A percentile compares a stretch with the other conserved stretches of the same genome.
These are phyloP conservation scores for Limenitis camilla DNA, from an alignment of 2,888 invertebrate species.

Conservation along the genomic window DNA sequence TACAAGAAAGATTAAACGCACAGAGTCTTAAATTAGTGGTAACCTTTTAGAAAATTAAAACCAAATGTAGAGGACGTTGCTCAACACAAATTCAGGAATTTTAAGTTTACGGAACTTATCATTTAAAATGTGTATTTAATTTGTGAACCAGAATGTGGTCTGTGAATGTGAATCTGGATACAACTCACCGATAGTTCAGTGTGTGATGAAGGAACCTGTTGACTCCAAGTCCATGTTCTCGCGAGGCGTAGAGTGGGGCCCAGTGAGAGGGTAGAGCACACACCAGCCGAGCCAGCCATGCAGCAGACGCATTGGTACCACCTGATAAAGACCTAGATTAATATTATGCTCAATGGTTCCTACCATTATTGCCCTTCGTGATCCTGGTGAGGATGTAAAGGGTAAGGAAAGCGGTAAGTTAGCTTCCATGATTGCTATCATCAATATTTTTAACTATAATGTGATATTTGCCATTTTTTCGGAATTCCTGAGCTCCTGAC, in stretches of 20 bases:
- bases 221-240: slow-evolving; percentile 89
- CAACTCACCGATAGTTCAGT: slow-evolving; percentile 76
- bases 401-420: neutral
- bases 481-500: too few relatives aligned
- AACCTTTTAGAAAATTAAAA: too few relatives aligned
- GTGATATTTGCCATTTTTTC: too few relatives aligned
- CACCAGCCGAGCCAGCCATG: slow-evolving; percentile 77
- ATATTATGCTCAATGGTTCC: neutral
- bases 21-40: too few relatives aligned
- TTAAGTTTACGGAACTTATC: too few relatives aligned
- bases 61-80: too few relatives aligned
- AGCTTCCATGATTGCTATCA: too few relatives aligned
- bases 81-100: too few relatives aligned
- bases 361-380: neutral
- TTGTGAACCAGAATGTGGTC: too few relatives aligned
- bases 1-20: neutral
- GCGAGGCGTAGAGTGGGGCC: slow-evolving; percentile 87
- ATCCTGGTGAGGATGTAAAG: neutral
- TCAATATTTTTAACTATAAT: too few relatives aligned
- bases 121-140: too few relatives aligned
- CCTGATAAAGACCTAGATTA: slow-evolving; percentile 33
- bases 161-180: too few relatives aligned
- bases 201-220: slow-evolving; percentile 93
- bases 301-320: slow-evolving; percentile 68
- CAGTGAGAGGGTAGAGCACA: slow-evolving; percentile 86